A percentile compares a stretch with the other conserved stretches of the same genome.
These are phyloP conservation scores for Achatina immaculata DNA, from an alignment of 1,140 invertebrate genomes.

Conservation along the genomic window DNA sequence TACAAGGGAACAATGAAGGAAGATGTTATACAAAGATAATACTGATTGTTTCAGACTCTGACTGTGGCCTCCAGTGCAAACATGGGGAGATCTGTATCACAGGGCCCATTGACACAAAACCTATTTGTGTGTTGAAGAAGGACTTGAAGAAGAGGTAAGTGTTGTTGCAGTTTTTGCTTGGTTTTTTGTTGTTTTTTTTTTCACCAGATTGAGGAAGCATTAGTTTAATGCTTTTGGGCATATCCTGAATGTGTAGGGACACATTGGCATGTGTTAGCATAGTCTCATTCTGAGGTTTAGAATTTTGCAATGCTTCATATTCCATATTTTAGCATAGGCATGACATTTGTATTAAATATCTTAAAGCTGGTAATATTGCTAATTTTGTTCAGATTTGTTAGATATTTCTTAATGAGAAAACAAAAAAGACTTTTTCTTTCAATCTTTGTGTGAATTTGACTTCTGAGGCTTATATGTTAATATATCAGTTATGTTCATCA, in stretches of 20 bases:
- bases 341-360: background rate
- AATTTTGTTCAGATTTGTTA: too few relatives aligned
- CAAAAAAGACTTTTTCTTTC: too few relatives aligned
- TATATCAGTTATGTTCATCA: too few relatives aligned
- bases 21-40: background rate
- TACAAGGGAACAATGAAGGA: background rate
- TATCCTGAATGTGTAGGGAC: background rate
- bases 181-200: background rate
- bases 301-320: background rate
- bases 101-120: constrained; percentile 29
- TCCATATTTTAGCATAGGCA: background rate
- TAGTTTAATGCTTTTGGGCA: background rate
- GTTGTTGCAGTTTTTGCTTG: too few relatives aligned
- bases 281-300: background rate
- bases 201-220: background rate
- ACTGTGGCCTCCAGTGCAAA: constrained; percentile 11
- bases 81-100: constrained; percentile 16
- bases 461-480: too few relatives aligned
- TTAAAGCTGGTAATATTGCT: too few relatives aligned
- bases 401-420: too few relatives aligned
- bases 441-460: too few relatives aligned
- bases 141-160: constrained; percentile 30
- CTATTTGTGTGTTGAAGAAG: constrained; percentile 25
- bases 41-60: background rate
- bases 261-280: background rate